These are phyloP conservation scores for Orius insidiosus DNA, from an alignment of 1,140 invertebrate genomes.

Conservation along the genomic window DNA sequence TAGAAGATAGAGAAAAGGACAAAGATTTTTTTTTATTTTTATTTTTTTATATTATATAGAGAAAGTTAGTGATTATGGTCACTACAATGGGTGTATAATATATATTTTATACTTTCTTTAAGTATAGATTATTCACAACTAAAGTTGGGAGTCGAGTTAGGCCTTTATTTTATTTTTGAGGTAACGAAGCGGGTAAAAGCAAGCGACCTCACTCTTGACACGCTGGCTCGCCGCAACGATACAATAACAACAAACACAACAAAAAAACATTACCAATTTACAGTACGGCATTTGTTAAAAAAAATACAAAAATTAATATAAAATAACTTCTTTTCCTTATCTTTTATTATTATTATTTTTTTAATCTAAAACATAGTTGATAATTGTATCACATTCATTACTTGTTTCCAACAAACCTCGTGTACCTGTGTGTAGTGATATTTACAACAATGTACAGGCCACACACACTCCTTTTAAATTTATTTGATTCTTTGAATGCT, in stretches of 20 bases:
- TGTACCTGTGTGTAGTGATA: conserved; percentile 15
- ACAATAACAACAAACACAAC: conserved; percentile 17
- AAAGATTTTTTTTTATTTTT: conserved; percentile 1
- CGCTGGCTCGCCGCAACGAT: conserved; percentile 16
- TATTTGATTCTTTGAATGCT: conserved; percentile 20
- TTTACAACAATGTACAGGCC: conserved; percentile 17
- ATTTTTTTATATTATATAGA: too few relatives aligned
- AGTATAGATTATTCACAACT: conserved; percentile 7
- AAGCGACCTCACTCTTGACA: conserved; percentile 20
- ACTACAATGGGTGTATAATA: conserved; percentile 5
- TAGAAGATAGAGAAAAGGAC: too few relatives aligned
- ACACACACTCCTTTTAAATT: conserved; percentile 12
- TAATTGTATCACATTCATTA: conserved; percentile 22
- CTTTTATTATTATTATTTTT: background rate
- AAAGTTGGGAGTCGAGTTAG: conserved; percentile 16
- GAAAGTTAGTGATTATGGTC: too few relatives aligned
- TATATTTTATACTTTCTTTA: too few relatives aligned
- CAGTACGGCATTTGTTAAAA: conserved; percentile 14
- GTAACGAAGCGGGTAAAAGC: conserved; percentile 18
- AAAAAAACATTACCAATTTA: conserved; percentile 14
- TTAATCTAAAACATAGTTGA: conserved; percentile 17
- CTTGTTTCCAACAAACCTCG: conserved; percentile 18
- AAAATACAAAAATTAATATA: conserved; percentile 18
- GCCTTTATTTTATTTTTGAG: conserved; percentile 12
- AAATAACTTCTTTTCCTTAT: conserved; percentile 14